Evolutionary conservation across 1,140 invertebrate genomes (phyloP).

Genomic region (Drosophila chauvacae): DNA sequence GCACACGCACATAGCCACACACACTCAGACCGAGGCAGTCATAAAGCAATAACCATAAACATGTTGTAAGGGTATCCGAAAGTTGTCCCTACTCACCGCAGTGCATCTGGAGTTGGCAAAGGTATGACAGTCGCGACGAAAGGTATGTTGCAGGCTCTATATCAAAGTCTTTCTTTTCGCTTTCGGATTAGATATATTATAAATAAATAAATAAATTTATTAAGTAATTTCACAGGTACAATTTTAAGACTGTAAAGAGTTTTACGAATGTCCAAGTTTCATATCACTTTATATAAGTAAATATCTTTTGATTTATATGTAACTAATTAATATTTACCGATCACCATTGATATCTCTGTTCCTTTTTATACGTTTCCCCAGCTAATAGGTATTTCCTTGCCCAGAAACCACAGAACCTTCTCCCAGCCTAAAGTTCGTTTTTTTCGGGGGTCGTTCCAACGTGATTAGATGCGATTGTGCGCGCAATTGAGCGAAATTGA

Average conservation of each 20-base stretch:
- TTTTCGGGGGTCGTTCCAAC: conserved; percentile 61
- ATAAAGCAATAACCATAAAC: conserved; percentile 79
- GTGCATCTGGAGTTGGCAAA: conserved; percentile 4
- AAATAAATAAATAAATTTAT: background rate
- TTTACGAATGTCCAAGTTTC: too few species aligned
- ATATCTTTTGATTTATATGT: too few species aligned
- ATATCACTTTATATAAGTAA: too few species aligned
- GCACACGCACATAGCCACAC: conserved; percentile 4
- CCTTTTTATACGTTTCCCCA: background rate
- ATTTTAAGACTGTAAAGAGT: background rate
- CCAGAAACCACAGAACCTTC: background rate
- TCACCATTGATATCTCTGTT: too few species aligned
- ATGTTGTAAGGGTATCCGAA: conserved; percentile 63
- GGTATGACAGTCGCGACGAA: background rate
- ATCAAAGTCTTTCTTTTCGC: too few species aligned
- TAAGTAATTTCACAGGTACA: background rate
- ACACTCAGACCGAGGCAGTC: conserved; percentile 32
- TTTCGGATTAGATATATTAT: background rate
- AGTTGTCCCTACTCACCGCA: conserved; percentile 26
- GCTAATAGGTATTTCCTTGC: conserved; percentile 9
- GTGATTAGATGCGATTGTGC: conserved; percentile 82
- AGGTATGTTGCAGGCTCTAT: background rate
- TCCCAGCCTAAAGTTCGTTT: conserved; percentile 38
- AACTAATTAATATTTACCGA: background rate
- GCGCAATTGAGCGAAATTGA: conserved; percentile 83